Conservation (phyloP, 2,888 invertebrate species). For the Ptychoptera contaminata region DNA sequence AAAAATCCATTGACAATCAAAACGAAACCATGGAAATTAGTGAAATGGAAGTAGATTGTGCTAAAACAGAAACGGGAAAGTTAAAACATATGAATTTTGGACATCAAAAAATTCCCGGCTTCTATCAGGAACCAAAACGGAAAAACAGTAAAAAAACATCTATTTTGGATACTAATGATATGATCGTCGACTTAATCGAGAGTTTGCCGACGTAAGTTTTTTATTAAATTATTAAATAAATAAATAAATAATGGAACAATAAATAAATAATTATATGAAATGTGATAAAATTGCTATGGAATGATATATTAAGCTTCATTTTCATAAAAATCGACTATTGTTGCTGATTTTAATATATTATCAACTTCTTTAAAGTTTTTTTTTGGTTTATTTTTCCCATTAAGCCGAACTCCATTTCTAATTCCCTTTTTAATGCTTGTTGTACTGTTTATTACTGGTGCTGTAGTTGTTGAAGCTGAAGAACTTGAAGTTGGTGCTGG, state of each 20-base stretch:
- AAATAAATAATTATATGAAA: background rate
- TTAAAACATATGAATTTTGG: slow-evolving; percentile 1
- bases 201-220: slow-evolving; percentile 1
- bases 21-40: background rate
- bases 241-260: slow-evolving; percentile 5
- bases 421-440: no score
- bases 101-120: background rate
- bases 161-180: background rate
- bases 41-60: background rate
- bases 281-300: background rate
- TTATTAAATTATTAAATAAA: background rate
- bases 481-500: no score
- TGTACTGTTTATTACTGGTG: no score
- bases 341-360: background rate
- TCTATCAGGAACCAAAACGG: background rate
- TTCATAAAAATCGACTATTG: background rate
- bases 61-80: background rate
- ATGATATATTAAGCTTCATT: slow-evolving; percentile 1
- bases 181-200: slow-evolving; percentile 2
- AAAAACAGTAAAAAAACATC: background rate
- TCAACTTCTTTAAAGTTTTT: background rate
- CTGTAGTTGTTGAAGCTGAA: no score
- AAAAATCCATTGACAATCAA: background rate
- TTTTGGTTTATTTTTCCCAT: background rate
- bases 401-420: no score